phyloP scores from a whole-genome alignment of 2,888 invertebrate species.

The Zygogramma bicolorata region DNA sequence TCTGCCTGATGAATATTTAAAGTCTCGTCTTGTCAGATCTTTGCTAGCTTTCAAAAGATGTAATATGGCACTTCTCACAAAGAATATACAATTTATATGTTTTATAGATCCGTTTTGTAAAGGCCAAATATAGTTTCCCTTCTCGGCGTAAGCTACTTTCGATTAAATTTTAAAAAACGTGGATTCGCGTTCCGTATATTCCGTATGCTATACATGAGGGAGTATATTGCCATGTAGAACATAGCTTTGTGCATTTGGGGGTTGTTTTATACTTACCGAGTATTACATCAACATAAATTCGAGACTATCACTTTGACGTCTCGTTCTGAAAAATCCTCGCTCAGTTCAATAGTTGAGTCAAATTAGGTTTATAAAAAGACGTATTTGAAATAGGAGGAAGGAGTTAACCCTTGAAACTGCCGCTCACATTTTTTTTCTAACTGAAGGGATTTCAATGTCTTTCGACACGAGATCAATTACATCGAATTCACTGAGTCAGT shows the following conservation, averaged over 20 bases:
- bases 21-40: slow-evolving; percentile 59
- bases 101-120: slow-evolving; percentile 59
- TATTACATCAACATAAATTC: not conserved
- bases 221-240: slow-evolving; percentile 29
- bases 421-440: too few species aligned
- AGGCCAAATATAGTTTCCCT: slow-evolving; percentile 46
- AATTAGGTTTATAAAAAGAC: too few species aligned
- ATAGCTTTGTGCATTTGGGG: not conserved
- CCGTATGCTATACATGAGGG: slow-evolving; percentile 34
- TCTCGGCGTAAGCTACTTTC: slow-evolving; percentile 41
- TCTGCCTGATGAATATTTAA: slow-evolving; percentile 66
- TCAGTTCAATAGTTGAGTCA: not conserved
- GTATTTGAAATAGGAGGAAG: too few species aligned
- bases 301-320: not conserved
- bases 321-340: not conserved
- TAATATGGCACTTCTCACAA: slow-evolving; percentile 61
- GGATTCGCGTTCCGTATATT: slow-evolving; percentile 37
- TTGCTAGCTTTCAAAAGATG: slow-evolving; percentile 56
- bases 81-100: slow-evolving; percentile 62
- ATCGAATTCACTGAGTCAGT: too few species aligned
- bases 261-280: not conserved
- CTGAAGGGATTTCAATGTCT: too few species aligned
- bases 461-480: too few species aligned
- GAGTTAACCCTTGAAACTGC: too few species aligned
- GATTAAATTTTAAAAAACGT: slow-evolving; percentile 49